Conservation (phyloP, 2,888 invertebrate species). For the Andrena trimmerana region DNA sequence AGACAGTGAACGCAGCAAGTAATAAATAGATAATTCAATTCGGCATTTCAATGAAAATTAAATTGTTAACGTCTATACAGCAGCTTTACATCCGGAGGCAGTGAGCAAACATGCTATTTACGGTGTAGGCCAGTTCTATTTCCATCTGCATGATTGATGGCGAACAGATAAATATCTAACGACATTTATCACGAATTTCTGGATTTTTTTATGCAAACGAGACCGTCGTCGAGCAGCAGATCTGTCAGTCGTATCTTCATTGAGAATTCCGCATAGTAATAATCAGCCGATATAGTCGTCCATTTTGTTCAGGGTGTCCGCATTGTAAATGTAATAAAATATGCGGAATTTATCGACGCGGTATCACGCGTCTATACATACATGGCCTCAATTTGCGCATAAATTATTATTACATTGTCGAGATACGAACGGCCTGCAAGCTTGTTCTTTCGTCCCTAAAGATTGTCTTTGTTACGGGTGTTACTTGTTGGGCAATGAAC, state of each 20-base stretch:
- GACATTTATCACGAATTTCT: background rate
- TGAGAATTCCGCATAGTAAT: constrained; percentile 67
- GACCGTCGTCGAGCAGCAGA: constrained; percentile 58
- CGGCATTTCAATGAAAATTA: background rate
- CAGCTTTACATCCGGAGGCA: too few relatives aligned
- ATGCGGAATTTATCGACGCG: constrained; percentile 77
- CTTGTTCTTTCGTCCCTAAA: background rate
- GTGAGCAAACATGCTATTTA: background rate
- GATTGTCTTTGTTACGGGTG: background rate
- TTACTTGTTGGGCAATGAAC: background rate
- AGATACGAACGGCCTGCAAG: constrained; percentile 24
- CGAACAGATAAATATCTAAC: background rate
- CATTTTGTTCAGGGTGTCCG: constrained; percentile 64
- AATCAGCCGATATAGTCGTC: constrained; percentile 63
- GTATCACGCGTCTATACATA: constrained; percentile 31
- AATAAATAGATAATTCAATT: too few relatives aligned
- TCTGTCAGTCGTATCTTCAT: constrained; percentile 53
- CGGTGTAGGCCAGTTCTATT: background rate
- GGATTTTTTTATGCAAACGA: constrained; percentile 61
- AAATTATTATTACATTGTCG: constrained; percentile 63
- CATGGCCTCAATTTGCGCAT: constrained; percentile 34
- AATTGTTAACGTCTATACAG: too few relatives aligned
- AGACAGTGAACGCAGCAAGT: too few relatives aligned
- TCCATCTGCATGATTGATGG: background rate
- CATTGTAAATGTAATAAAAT: constrained; percentile 77